A percentile compares a stretch with the other conserved stretches of the same genome.
Evolutionary conservation across 2,797 vertebrate genomes (phyloP).

Genomic region (Orestias chungarensis): DNA sequence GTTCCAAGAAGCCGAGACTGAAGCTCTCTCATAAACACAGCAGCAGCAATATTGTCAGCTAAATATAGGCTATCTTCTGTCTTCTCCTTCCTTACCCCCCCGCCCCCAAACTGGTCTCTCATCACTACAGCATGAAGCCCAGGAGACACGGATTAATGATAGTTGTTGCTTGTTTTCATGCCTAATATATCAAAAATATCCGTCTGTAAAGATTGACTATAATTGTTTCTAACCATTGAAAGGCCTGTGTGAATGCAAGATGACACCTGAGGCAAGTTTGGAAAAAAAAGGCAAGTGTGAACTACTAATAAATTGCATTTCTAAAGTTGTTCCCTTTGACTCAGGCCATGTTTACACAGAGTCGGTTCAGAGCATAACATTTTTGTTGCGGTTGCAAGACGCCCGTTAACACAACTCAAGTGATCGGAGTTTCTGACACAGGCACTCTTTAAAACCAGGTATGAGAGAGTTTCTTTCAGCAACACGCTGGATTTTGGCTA

Average conservation of each 20-base stretch:
- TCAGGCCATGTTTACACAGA: too few species aligned
- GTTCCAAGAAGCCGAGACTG: conserved; percentile 86
- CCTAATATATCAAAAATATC: conserved; percentile 25
- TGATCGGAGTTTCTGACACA: too few species aligned
- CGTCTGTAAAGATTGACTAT: neutral
- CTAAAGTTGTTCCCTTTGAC: neutral
- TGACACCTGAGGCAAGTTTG: neutral
- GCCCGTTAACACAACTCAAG: too few species aligned
- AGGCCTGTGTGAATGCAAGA: neutral
- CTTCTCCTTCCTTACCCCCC: conserved; percentile 35
- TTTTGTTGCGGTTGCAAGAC: too few species aligned
- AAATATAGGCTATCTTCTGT: conserved; percentile 83
- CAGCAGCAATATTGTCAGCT: conserved; percentile 89
- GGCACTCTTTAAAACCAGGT: too few species aligned
- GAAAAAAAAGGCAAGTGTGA: neutral
- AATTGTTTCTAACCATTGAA: conserved; percentile 1
- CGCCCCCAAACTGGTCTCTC: conserved; percentile 40
- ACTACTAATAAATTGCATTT: neutral
- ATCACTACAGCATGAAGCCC: conserved; percentile 44
- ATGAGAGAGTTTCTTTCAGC: too few species aligned
- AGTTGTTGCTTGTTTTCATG: conserved; percentile 46
- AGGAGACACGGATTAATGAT: conserved; percentile 50
- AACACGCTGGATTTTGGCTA: too few species aligned
- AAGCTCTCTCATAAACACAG: conserved; percentile 84
- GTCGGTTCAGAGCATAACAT: too few species aligned